A percentile compares a stretch with the other conserved stretches of the same genome.
Conservation (phyloP, 2,113 vertebrate genomes). For the Aythya baeri region DNA sequence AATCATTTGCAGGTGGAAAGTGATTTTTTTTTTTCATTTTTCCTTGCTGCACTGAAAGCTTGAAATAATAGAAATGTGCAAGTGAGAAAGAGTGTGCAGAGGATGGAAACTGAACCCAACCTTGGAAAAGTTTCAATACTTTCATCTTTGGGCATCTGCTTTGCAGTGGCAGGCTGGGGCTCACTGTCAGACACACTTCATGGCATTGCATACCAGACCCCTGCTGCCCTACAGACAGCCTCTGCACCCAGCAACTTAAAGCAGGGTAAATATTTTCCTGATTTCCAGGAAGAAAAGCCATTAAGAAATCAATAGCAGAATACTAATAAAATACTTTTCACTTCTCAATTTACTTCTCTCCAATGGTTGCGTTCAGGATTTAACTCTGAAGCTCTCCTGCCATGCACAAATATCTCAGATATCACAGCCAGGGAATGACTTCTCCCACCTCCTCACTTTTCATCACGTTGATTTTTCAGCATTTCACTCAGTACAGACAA, state of each 20-base stretch:
- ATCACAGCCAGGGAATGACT: background rate
- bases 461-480: background rate
- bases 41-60: background rate
- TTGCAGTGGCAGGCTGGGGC: background rate
- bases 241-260: background rate
- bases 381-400: slow-evolving; percentile 20
- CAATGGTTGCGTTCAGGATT: background rate
- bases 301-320: slow-evolving; percentile 65
- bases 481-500: background rate
- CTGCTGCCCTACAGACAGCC: background rate
- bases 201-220: accelerated
- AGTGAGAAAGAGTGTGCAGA: accelerated
- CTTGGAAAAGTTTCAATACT: accelerated
- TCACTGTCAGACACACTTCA: accelerated
- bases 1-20: background rate
- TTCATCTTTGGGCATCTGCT: background rate
- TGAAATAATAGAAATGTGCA: background rate
- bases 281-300: slow-evolving; percentile 63
- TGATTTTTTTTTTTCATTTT: background rate
- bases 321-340: slow-evolving; percentile 47
- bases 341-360: background rate
- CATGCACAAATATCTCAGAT: background rate
- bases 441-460: background rate
- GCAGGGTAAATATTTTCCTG: slow-evolving; percentile 24
- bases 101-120: background rate